Percentiles rank a stretch among this genome's conserved stretches.
phyloP scores from a whole-genome alignment of 2,888 invertebrate species.

The Phyllotreta cruciferae region DNA sequence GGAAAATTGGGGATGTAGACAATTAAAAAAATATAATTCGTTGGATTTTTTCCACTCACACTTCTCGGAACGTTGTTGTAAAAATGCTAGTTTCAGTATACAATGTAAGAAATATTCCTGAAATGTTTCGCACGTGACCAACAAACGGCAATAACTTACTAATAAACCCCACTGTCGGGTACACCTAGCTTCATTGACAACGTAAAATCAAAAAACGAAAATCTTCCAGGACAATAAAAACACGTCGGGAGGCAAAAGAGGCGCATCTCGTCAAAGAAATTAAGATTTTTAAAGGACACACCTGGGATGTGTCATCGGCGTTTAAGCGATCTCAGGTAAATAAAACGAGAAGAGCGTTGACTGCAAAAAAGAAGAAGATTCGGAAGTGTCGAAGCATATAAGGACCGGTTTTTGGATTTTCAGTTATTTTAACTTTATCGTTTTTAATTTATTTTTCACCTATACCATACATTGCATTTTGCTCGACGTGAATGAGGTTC shows the following conservation, averaged over 20 bases:
- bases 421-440: neutral
- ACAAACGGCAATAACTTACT: conserved; percentile 30
- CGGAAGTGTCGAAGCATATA: conserved; percentile 24
- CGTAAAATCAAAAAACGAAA: conserved; percentile 29
- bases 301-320: conserved; percentile 50
- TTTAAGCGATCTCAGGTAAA: conserved; percentile 42
- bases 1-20: conserved; percentile 9
- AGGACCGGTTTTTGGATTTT: conserved; percentile 14
- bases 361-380: conserved; percentile 27
- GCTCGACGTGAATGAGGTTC: neutral
- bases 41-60: too few species aligned
- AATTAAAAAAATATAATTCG: conserved; percentile 4
- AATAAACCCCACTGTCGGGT: conserved; percentile 21
- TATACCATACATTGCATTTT: neutral
- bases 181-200: conserved; percentile 6
- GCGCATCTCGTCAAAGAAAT: conserved; percentile 48
- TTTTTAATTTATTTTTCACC: neutral
- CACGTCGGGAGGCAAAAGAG: conserved; percentile 30
- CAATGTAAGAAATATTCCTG: too few species aligned
- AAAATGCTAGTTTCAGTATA: too few species aligned
- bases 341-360: conserved; percentile 28
- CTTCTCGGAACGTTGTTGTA: too few species aligned
- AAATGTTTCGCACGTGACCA: conserved; percentile 22
- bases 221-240: conserved; percentile 29
- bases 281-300: conserved; percentile 53